A percentile compares a stretch with the other conserved stretches of the same genome.
Evolutionary conservation across 2,888 invertebrate species (phyloP).

Genomic region (Erpobdella octoculata): DNA sequence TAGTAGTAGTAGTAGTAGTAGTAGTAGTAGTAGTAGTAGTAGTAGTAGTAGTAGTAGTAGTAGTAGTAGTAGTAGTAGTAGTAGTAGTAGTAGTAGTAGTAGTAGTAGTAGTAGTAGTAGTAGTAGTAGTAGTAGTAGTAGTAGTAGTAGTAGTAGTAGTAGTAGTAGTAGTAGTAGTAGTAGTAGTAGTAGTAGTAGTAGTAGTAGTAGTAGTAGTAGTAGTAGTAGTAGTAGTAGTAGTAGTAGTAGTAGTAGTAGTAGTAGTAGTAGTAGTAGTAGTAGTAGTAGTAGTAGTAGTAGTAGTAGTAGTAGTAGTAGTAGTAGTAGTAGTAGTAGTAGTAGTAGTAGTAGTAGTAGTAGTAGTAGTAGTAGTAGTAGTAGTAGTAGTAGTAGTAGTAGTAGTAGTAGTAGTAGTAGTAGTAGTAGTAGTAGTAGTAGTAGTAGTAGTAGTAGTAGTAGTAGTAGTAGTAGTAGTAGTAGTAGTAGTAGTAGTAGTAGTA

Average conservation of each 20-base stretch:
- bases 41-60: slow-evolving; percentile 17
- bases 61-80: slow-evolving; percentile 17
- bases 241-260: slow-evolving; percentile 15
- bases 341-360: slow-evolving; percentile 19
- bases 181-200: slow-evolving; percentile 17
- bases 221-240: slow-evolving; percentile 17
- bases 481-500: slow-evolving; percentile 17
- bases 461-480: slow-evolving; percentile 18
- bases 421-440: slow-evolving; percentile 22
- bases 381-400: slow-evolving; percentile 17
- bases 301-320: slow-evolving; percentile 19
- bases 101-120: slow-evolving; percentile 17
- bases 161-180: slow-evolving; percentile 15
- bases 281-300: slow-evolving; percentile 17
- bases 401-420: slow-evolving; percentile 17
- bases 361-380: slow-evolving; percentile 14
- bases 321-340: slow-evolving; percentile 15
- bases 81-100: slow-evolving; percentile 17
- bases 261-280: slow-evolving; percentile 17
- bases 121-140: slow-evolving; percentile 17
- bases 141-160: slow-evolving; percentile 17
- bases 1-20: slow-evolving; percentile 17
- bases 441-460: slow-evolving; percentile 20
- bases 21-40: slow-evolving; percentile 17
- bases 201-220: slow-evolving; percentile 17